Evolutionary conservation across 2,888 invertebrate genomes (phyloP).

Genomic region (Dorcus hopei): DNA sequence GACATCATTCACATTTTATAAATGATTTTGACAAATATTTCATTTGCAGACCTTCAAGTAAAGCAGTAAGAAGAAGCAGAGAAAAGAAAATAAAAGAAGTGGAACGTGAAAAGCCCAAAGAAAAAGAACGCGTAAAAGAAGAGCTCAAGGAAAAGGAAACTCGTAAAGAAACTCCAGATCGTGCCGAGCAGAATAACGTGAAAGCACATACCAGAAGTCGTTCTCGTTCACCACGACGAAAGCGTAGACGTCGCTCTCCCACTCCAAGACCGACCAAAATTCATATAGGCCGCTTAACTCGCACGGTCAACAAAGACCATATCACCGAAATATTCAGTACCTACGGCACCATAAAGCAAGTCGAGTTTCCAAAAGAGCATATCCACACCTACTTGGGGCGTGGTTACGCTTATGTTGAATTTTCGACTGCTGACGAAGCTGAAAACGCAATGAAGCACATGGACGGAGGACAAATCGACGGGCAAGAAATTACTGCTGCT

Average conservation of each 20-base stretch:
- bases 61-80: slow-evolving; percentile 44
- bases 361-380: slow-evolving; percentile 88
- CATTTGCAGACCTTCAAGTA: slow-evolving; percentile 33
- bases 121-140: slow-evolving; percentile 46
- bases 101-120: slow-evolving; percentile 40
- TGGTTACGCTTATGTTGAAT: slow-evolving; percentile 95
- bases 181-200: slow-evolving; percentile 17
- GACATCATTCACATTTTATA: too few species aligned
- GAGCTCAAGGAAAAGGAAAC: slow-evolving; percentile 50
- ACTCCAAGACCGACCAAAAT: slow-evolving; percentile 90
- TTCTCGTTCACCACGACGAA: slow-evolving; percentile 62
- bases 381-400: slow-evolving; percentile 84
- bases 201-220: slow-evolving; percentile 52
- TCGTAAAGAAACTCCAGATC: slow-evolving; percentile 10
- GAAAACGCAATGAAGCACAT: slow-evolving; percentile 99
- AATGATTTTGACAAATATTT: too few species aligned
- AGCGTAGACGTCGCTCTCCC: slow-evolving; percentile 78
- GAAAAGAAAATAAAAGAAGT: slow-evolving; percentile 46
- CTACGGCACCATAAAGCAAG: slow-evolving; percentile 79
- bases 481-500: slow-evolving; percentile 90
- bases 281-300: slow-evolving; percentile 87
- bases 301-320: slow-evolving; percentile 90
- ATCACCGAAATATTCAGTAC: slow-evolving; percentile 88
- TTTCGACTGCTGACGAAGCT: slow-evolving; percentile 88
- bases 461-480: slow-evolving; percentile 98